These are phyloP conservation scores for Solenodon paradoxus DNA, from an alignment of 2,113 vertebrate genomes.

Conservation along the genomic window DNA sequence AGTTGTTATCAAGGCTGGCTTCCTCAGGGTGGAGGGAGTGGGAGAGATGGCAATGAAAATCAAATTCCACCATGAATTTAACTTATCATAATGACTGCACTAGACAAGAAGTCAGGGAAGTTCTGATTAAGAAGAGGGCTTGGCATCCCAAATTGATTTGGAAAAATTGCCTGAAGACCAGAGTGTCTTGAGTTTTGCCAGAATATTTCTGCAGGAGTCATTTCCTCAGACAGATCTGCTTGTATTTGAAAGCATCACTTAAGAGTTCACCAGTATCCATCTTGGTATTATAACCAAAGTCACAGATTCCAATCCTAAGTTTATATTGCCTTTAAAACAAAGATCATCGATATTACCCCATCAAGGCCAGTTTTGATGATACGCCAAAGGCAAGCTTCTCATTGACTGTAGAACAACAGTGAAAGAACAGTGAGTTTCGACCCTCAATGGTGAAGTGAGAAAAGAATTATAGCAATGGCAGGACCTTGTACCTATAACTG, in stretches of 20 bases:
- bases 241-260: neutral
- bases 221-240: neutral
- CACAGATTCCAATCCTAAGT: neutral
- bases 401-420: neutral
- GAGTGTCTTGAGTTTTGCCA: neutral
- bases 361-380: neutral
- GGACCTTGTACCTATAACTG: neutral
- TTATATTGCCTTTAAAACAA: neutral
- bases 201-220: neutral
- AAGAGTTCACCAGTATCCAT: neutral
- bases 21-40: neutral
- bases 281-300: neutral
- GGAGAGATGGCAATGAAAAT: neutral
- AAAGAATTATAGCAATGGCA: neutral
- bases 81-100: neutral
- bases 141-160: neutral
- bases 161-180: neutral
- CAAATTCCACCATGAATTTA: neutral
- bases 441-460: neutral
- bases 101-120: neutral
- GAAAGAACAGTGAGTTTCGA: neutral
- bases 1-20: neutral
- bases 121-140: neutral
- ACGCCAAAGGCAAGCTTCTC: neutral
- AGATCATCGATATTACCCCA: neutral